These are phyloP conservation scores for Struthidea cinerea DNA, from an alignment of 2,113 vertebrate genomes.

Conservation along the genomic window DNA sequence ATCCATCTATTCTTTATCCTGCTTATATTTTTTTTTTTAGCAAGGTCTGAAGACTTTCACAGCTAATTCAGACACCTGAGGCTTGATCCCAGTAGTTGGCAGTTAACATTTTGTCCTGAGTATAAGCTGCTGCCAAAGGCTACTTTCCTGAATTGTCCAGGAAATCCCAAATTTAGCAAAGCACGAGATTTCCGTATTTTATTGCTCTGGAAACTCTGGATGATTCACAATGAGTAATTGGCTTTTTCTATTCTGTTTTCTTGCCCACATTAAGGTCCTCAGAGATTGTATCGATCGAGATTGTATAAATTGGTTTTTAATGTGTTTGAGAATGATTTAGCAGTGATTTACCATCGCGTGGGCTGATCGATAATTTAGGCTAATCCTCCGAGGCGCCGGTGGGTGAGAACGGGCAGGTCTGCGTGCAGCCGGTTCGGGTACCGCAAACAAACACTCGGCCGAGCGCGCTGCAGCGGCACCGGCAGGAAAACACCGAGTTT, in stretches of 20 bases:
- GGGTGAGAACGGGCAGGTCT: fast-evolving
- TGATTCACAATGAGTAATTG: background rate
- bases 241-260: background rate
- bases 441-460: background rate
- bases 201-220: background rate
- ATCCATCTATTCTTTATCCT: slow-evolving; percentile 1
- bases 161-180: slow-evolving; percentile 50
- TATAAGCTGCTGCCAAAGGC: slow-evolving; percentile 44
- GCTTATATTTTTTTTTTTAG: background rate
- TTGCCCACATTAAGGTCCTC: background rate
- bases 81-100: slow-evolving; percentile 63
- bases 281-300: background rate
- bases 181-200: background rate
- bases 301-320: background rate
- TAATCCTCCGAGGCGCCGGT: background rate
- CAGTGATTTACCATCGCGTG: background rate
- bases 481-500: background rate
- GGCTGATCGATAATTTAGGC: background rate
- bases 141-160: slow-evolving; percentile 27
- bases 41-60: slow-evolving; percentile 5
- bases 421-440: background rate
- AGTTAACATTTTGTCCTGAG: slow-evolving; percentile 66
- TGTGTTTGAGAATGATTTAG: background rate
- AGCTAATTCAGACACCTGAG: slow-evolving; percentile 65
- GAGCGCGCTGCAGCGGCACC: background rate